Conservation (phyloP, 1,140 invertebrate genomes). For the Drosophila azteca region DNA sequence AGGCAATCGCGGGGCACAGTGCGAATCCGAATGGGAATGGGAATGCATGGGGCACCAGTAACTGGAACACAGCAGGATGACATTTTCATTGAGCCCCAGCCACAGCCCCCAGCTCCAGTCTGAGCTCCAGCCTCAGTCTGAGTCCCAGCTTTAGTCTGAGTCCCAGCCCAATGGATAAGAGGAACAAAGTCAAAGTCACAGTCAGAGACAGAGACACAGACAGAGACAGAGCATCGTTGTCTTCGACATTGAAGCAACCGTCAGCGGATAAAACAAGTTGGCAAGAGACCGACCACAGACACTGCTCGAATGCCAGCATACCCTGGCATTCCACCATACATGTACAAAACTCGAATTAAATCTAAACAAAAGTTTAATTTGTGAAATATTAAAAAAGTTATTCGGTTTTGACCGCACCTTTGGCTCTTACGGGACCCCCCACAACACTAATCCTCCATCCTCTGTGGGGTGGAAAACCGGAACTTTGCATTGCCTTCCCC, state of each 20-base stretch:
- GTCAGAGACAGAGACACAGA: not conserved
- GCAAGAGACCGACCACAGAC: not conserved
- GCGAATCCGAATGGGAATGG: constrained; percentile 1
- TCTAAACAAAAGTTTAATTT: too few relatives aligned
- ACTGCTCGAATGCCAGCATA: not conserved
- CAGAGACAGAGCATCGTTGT: constrained; percentile 15
- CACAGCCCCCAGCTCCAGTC: not conserved
- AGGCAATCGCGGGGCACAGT: constrained; percentile 31
- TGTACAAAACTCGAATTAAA: too few relatives aligned
- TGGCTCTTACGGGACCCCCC: too few relatives aligned
- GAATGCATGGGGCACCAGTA: constrained; percentile 67
- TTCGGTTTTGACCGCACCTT: too few relatives aligned
- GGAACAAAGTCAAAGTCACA: constrained; percentile 10
- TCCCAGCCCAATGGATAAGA: constrained; percentile 13
- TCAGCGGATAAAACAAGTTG: constrained; percentile 50
- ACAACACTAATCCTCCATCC: too few relatives aligned
- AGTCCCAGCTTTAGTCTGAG: not conserved
- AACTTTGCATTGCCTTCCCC: not conserved
- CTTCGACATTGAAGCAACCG: constrained; percentile 65
- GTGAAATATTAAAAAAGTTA: too few relatives aligned
- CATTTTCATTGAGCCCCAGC: constrained; percentile 73
- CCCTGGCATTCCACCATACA: not conserved
- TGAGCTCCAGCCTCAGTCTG: too few relatives aligned
- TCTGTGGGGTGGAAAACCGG: constrained; percentile 5
- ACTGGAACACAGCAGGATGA: constrained; percentile 82